Evolutionary conservation across 2,113 vertebrate genomes (phyloP).

Genomic region (Catharus fuscescens): DNA sequence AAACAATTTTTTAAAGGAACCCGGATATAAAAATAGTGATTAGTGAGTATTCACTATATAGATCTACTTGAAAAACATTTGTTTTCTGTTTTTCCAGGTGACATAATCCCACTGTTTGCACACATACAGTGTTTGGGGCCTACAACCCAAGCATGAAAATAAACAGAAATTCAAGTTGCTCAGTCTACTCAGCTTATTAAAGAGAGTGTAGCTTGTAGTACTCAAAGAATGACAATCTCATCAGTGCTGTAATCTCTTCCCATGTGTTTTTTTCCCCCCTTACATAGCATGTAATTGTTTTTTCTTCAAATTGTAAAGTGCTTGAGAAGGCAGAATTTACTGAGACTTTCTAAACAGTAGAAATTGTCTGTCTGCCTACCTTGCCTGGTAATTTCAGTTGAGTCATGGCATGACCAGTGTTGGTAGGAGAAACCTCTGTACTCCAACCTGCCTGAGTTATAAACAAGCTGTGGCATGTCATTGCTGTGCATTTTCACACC

Average conservation of each 20-base stretch:
- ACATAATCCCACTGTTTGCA: neutral
- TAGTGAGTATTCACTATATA: neutral
- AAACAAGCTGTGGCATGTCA: accelerated
- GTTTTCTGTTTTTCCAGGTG: neutral
- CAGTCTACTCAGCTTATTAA: neutral
- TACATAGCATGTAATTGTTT: accelerated
- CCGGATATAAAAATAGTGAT: neutral
- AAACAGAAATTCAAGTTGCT: neutral
- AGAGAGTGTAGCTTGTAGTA: neutral
- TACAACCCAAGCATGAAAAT: neutral
- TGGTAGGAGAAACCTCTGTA: neutral
- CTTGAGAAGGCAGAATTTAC: neutral
- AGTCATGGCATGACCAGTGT: neutral
- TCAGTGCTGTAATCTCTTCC: neutral
- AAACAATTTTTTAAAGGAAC: neutral
- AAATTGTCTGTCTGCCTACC: neutral
- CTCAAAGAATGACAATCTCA: neutral
- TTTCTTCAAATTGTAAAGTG: neutral
- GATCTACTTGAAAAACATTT: neutral
- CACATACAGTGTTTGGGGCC: accelerated
- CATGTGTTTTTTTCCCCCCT: neutral
- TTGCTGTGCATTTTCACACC: neutral
- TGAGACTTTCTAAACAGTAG: neutral
- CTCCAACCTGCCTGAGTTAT: neutral
- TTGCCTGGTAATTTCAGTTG: neutral